Evolutionary conservation across 1,140 invertebrate species (phyloP).

Genomic region (Nebria ingens): DNA sequence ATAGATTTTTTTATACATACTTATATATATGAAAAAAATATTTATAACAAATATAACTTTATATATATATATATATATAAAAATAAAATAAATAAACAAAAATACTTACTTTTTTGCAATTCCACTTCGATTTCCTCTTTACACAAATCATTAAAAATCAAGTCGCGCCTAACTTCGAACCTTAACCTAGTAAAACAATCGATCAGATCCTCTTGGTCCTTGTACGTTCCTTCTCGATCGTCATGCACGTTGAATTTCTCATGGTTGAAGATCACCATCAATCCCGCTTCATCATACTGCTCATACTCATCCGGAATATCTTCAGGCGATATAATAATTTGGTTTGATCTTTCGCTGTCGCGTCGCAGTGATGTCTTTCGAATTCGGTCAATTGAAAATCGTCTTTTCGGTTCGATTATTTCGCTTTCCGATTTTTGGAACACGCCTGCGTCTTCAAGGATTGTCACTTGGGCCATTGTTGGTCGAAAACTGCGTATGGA

Average conservation of each 20-base stretch:
- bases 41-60: too few species aligned
- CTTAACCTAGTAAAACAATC: not conserved
- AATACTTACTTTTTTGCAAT: not conserved
- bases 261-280: constrained; percentile 27
- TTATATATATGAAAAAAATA: too few species aligned
- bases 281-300: constrained; percentile 22
- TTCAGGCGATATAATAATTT: constrained; percentile 4
- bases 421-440: too few species aligned
- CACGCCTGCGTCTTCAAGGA: too few species aligned
- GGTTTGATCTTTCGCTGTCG: too few species aligned
- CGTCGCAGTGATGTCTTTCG: too few species aligned
- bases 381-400: too few species aligned
- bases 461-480: too few species aligned
- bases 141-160: not conserved
- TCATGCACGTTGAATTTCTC: constrained; percentile 15
- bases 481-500: too few species aligned
- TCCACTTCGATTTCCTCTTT: constrained; percentile 10
- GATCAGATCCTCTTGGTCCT: not conserved
- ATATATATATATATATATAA: not conserved
- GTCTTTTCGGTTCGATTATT: too few species aligned
- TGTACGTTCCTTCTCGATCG: not conserved
- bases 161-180: not conserved
- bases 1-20: too few species aligned
- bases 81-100: not conserved
- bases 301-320: constrained; percentile 19